Conservation (phyloP, 1,140 invertebrate species). For the Acromyrmex heyeri region DNA sequence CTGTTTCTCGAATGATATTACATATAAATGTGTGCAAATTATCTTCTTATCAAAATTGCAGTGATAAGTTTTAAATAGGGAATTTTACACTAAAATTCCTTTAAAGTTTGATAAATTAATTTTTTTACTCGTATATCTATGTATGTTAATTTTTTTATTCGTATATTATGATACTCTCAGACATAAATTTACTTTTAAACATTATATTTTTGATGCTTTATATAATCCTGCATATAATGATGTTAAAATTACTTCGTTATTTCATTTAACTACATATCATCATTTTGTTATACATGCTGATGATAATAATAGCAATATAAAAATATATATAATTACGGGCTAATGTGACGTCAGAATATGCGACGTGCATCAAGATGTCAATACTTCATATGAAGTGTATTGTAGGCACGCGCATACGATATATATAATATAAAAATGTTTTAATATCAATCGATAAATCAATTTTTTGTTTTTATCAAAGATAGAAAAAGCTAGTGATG, state of each 20-base stretch:
- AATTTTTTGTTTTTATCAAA: background rate
- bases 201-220: background rate
- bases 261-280: background rate
- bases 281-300: background rate
- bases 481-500: background rate
- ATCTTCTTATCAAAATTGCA: background rate
- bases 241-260: background rate
- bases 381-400: background rate
- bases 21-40: background rate
- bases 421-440: slow-evolving; percentile 1
- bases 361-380: background rate
- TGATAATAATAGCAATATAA: background rate
- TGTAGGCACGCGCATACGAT: background rate
- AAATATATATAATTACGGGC: background rate
- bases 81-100: too few species aligned
- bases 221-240: background rate
- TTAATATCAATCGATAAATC: background rate
- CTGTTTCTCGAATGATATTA: background rate
- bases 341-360: slow-evolving; percentile 3
- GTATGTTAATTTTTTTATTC: too few species aligned
- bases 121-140: background rate
- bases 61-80: too few species aligned
- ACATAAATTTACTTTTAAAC: background rate
- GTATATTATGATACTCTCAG: background rate
- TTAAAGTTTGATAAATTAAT: too few species aligned